Conservation (phyloP, 2,797 vertebrate genomes). For the Rhabdophis nuchalis region DNA sequence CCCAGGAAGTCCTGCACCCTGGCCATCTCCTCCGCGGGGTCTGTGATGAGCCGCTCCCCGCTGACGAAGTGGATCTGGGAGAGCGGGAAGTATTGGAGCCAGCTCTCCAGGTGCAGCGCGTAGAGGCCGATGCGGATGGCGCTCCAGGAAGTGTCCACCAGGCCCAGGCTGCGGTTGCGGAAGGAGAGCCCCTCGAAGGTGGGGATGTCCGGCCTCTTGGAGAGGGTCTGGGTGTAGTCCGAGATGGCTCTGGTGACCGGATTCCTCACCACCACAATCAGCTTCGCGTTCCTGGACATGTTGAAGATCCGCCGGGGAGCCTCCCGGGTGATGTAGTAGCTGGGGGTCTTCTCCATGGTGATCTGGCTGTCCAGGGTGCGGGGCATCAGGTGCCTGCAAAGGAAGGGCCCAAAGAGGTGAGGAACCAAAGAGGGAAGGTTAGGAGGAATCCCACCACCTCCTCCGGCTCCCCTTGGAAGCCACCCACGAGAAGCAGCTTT, state of each 20-base stretch:
- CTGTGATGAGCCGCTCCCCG: constrained; percentile 89
- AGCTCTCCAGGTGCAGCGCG: constrained; percentile 87
- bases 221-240: constrained; percentile 94
- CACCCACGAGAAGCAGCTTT: not conserved
- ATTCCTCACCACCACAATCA: constrained; percentile 95
- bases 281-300: constrained; percentile 89
- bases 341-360: constrained; percentile 96
- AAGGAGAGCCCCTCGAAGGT: constrained; percentile 93
- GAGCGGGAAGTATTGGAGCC: constrained; percentile 90
- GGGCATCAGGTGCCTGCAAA: constrained; percentile 88
- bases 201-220: constrained; percentile 94
- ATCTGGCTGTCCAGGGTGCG: constrained; percentile 90
- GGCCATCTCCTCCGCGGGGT: constrained; percentile 91
- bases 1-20: constrained; percentile 95
- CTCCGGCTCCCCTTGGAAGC: not conserved
- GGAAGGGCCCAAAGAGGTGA: not conserved
- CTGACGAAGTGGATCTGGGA: constrained; percentile 97
- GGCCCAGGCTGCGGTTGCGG: constrained; percentile 84
- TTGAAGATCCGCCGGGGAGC: constrained; percentile 85
- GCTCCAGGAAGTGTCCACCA: constrained; percentile 91
- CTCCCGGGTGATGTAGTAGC: constrained; percentile 94
- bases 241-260: constrained; percentile 96
- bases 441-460: not conserved
- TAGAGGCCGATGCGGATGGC: constrained; percentile 97
- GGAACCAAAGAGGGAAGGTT: not conserved